These are phyloP conservation scores for Dendrolimus pini DNA, from an alignment of 2,888 invertebrate species.

Conservation along the genomic window DNA sequence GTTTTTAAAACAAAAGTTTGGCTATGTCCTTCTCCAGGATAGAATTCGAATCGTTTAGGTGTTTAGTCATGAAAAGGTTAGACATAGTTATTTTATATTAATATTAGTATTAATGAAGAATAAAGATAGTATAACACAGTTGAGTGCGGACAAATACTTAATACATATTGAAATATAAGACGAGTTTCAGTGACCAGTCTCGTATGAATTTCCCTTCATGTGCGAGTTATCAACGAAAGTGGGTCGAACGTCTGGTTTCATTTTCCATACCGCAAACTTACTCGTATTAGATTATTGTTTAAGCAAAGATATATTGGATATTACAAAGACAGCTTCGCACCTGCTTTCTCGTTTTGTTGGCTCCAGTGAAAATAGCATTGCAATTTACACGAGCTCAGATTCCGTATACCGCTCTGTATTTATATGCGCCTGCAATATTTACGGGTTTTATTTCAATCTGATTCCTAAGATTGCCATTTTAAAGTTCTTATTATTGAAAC, in stretches of 20 bases:
- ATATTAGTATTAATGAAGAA: no score
- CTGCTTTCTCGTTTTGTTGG: slow-evolving; percentile 22
- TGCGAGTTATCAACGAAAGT: slow-evolving; percentile 57
- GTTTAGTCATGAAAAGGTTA: no score
- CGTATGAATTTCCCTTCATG: slow-evolving; percentile 49
- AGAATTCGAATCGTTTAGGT: no score
- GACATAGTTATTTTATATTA: no score
- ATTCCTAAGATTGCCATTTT: neutral
- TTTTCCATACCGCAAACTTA: slow-evolving; percentile 24
- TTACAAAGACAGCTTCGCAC: slow-evolving; percentile 16
- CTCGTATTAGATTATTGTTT: slow-evolving; percentile 33
- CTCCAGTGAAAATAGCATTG: slow-evolving; percentile 13
- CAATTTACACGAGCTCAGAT: slow-evolving; percentile 17
- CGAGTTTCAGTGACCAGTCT: no score
- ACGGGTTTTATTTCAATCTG: slow-evolving; percentile 10
- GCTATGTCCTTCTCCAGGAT: no score
- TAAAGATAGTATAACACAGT: no score
- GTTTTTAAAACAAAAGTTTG: no score
- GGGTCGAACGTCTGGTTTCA: slow-evolving; percentile 55
- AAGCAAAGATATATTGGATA: neutral
- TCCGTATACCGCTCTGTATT: slow-evolving; percentile 2
- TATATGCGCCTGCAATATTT: slow-evolving; percentile 10
- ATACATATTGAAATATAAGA: no score
- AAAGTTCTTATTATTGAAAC: no score
- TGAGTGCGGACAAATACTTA: no score